Evolutionary conservation across 2,888 invertebrate species (phyloP).

Genomic region (Tenodera sinensis): DNA sequence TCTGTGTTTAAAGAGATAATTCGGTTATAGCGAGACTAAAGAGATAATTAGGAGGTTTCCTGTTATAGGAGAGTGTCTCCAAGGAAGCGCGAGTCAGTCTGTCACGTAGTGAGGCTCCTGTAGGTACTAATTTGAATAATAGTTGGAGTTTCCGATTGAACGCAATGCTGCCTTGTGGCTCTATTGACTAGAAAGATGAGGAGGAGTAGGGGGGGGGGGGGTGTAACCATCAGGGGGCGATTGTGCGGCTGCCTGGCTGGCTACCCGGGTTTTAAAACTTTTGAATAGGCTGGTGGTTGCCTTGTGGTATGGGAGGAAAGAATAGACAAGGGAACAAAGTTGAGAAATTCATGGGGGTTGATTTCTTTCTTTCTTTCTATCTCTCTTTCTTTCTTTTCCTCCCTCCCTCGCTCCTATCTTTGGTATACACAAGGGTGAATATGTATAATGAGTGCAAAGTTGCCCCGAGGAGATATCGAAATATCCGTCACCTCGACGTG

Average conservation of each 20-base stretch:
- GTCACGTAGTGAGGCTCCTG: not conserved
- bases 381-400: not conserved
- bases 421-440: conserved; percentile 10
- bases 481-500: not conserved
- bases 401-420: not conserved
- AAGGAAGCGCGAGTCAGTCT: not conserved
- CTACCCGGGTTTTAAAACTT: conserved; percentile 13
- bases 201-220: too few relatives aligned
- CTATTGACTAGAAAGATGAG: conserved; percentile 15
- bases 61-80: too few relatives aligned
- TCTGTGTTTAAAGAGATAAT: not conserved
- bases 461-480: conserved; percentile 4
- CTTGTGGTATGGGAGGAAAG: not conserved
- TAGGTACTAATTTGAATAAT: not conserved
- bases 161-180: not conserved
- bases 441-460: conserved; percentile 14
- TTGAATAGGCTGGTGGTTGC: not conserved
- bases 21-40: not conserved
- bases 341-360: conserved; percentile 15
- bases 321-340: conserved; percentile 1
- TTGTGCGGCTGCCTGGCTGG: conserved; percentile 7
- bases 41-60: not conserved
- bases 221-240: conserved; percentile 8
- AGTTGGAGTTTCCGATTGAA: conserved; percentile 6
- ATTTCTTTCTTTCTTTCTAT: not conserved